Evolutionary conservation across 2,888 invertebrate species (phyloP).

Genomic region (Tridacna gigas): DNA sequence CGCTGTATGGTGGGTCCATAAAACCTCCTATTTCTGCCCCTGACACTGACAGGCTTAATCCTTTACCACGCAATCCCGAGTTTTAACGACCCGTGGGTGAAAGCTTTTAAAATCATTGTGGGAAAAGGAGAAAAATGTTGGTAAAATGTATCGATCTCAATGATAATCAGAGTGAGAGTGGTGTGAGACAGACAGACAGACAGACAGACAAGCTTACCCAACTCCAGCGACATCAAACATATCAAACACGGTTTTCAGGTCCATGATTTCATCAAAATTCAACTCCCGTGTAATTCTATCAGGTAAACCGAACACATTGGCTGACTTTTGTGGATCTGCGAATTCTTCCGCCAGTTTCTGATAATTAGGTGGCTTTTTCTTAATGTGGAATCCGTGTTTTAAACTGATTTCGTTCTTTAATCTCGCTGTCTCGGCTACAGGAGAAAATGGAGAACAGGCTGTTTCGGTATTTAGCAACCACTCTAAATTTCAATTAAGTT

Average conservation of each 20-base stretch:
- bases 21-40: too few relatives aligned
- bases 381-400: slow-evolving; percentile 63
- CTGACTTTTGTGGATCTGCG: slow-evolving; percentile 57
- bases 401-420: slow-evolving; percentile 61
- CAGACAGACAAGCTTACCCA: slow-evolving; percentile 65
- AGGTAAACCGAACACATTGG: slow-evolving; percentile 66
- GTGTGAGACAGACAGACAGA: neutral
- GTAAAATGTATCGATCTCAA: too few relatives aligned
- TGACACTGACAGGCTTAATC: too few relatives aligned
- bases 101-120: too few relatives aligned
- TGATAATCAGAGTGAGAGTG: too few relatives aligned
- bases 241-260: slow-evolving; percentile 74
- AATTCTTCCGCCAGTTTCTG: slow-evolving; percentile 68
- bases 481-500: too few relatives aligned
- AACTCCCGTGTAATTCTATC: slow-evolving; percentile 67
- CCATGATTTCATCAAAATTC: slow-evolving; percentile 73
- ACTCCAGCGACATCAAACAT: slow-evolving; percentile 75
- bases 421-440: slow-evolving; percentile 56
- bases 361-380: slow-evolving; percentile 61
- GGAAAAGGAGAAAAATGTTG: too few relatives aligned
- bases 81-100: too few relatives aligned
- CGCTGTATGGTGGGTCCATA: too few relatives aligned
- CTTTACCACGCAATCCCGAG: too few relatives aligned
- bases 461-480: too few relatives aligned
- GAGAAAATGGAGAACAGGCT: neutral